phyloP scores from a whole-genome alignment of 1,140 invertebrate species.

The Trichonephila clavata region DNA sequence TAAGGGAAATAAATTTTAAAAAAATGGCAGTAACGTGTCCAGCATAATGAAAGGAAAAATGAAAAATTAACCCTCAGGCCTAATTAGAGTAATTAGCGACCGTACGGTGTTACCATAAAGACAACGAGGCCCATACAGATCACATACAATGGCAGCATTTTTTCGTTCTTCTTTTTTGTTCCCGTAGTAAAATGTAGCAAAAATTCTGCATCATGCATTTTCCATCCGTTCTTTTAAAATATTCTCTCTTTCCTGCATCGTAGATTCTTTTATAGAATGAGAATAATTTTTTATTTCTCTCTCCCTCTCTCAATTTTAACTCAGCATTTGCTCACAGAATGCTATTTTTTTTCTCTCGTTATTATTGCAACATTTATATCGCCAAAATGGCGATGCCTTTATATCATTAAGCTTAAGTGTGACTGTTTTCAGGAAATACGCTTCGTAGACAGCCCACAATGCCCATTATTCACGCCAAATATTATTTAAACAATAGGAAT shows the following conservation, averaged over 20 bases:
- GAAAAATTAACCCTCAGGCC: constrained; percentile 67
- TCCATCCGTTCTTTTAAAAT: constrained; percentile 11
- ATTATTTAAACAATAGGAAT: background rate
- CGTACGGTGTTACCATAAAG: constrained; percentile 34
- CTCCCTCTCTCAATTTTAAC: background rate
- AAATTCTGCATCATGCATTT: constrained; percentile 11
- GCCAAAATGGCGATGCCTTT: background rate
- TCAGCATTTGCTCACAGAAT: background rate
- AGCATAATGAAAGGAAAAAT: constrained; percentile 56
- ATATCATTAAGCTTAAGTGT: background rate
- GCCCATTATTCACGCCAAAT: background rate
- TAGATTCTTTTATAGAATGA: background rate
- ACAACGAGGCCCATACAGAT: constrained; percentile 20
- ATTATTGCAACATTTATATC: background rate
- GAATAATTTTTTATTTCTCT: background rate
- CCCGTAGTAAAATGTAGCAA: background rate
- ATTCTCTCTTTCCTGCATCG: background rate
- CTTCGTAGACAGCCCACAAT: background rate
- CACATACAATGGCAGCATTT: background rate
- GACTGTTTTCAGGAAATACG: background rate
- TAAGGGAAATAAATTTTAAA: constrained; percentile 25
- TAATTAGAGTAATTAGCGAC: constrained; percentile 71
- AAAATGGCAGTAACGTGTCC: constrained; percentile 8
- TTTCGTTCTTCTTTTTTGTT: background rate
- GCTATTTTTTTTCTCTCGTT: background rate